phyloP scores from a whole-genome alignment of 2,797 vertebrate genomes.

The Epinephelus coioides region DNA sequence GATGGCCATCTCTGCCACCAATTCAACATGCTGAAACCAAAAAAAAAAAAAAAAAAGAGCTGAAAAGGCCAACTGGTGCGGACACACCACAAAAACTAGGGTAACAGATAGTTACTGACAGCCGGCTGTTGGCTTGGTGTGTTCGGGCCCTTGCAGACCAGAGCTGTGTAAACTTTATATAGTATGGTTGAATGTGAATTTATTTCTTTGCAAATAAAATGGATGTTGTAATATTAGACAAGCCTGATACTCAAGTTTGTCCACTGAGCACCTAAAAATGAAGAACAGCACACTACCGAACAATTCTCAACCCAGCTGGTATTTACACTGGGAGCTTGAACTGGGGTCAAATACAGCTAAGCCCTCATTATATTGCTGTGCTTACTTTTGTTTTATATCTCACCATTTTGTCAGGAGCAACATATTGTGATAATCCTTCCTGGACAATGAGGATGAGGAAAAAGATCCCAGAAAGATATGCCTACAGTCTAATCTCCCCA shows the following conservation, averaged over 20 bases:
- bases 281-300: neutral
- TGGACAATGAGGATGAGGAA: conserved; percentile 47
- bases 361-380: conserved; percentile 40
- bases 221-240: neutral
- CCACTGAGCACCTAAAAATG: neutral
- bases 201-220: neutral
- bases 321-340: neutral
- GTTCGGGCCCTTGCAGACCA: neutral
- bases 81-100: no score
- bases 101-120: no score
- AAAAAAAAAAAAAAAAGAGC: no score
- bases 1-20: no score
- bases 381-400: conserved; percentile 38
- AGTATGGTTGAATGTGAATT: neutral
- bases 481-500: conserved; percentile 43
- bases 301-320: neutral
- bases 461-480: conserved; percentile 44
- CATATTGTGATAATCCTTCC: conserved; percentile 52
- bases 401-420: conserved; percentile 31
- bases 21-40: no score
- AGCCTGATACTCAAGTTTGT: neutral
- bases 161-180: conserved; percentile 7
- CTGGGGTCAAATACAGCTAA: conserved; percentile 16
- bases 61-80: no score
- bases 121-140: no score